These are phyloP conservation scores for Caenorhabditis japonica DNA, from an alignment of 2,888 invertebrate species.

Conservation along the genomic window DNA sequence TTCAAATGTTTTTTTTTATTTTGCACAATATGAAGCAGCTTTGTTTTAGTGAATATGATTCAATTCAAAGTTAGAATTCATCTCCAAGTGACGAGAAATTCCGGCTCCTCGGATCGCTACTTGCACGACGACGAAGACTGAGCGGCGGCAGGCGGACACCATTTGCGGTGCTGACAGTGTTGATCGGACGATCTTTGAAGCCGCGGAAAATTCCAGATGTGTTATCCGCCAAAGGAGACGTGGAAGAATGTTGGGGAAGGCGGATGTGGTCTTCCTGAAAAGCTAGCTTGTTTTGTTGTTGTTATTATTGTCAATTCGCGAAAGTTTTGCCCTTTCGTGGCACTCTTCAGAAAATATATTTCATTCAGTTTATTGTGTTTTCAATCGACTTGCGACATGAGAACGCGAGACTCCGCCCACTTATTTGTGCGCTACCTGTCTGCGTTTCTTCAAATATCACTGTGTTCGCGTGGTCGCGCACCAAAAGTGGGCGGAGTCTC, in stretches of 20 bases:
- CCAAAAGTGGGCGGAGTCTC: no score
- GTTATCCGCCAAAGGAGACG: background rate
- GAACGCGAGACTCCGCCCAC: no score
- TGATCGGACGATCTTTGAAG: slow-evolving; percentile 12
- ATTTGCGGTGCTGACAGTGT: slow-evolving; percentile 19
- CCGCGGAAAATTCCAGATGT: background rate
- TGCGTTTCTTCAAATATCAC: no score
- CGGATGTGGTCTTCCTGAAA: slow-evolving; percentile 35
- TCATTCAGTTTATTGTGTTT: no score
- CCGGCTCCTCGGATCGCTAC: slow-evolving; percentile 41
- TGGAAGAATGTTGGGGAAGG: slow-evolving; percentile 40
- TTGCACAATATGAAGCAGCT: slow-evolving; percentile 30
- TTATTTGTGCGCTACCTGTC: no score
- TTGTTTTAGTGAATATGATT: background rate
- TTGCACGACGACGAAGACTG: slow-evolving; percentile 52
- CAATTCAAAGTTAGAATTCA: background rate
- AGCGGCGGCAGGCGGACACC: slow-evolving; percentile 53
- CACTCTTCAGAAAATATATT: no score
- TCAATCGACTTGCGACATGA: no score
- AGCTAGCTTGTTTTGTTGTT: no score
- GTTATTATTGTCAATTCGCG: no score
- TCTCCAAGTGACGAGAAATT: slow-evolving; percentile 38
- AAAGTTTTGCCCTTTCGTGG: no score
- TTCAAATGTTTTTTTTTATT: slow-evolving; percentile 28
- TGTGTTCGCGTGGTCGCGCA: no score